Evolutionary conservation across 2,797 vertebrate species (phyloP).

Genomic region (Notolepis coatsorum): DNA sequence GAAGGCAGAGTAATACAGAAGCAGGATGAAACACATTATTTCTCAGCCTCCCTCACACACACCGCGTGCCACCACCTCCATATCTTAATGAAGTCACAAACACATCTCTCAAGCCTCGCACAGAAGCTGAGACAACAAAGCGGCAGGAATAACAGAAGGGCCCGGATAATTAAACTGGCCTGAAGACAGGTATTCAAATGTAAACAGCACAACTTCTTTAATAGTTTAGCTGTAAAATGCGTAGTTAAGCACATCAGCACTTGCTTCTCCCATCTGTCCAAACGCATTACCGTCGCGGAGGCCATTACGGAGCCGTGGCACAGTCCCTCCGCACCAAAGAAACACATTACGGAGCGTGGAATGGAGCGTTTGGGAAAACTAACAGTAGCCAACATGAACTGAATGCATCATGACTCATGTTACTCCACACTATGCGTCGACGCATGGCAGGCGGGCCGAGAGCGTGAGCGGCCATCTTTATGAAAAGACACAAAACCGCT

Average conservation of each 20-base stretch:
- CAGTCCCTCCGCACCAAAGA: constrained; percentile 60
- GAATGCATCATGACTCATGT: constrained; percentile 42
- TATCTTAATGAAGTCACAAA: constrained; percentile 86
- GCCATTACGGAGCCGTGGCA: constrained; percentile 70
- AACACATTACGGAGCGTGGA: constrained; percentile 43
- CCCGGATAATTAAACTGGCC: constrained; percentile 89
- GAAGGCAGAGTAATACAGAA: constrained; percentile 67
- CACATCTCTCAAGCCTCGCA: constrained; percentile 79
- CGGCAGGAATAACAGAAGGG: constrained; percentile 85
- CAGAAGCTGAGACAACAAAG: constrained; percentile 82
- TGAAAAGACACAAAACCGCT: background rate
- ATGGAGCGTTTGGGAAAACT: constrained; percentile 50
- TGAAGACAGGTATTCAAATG: constrained; percentile 89
- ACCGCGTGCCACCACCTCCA: constrained; percentile 62
- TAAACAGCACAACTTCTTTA: constrained; percentile 87
- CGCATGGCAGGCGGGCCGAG: background rate
- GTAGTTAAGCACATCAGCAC: constrained; percentile 86
- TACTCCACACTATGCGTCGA: constrained; percentile 14
- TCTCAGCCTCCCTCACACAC: constrained; percentile 44
- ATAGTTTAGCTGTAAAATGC: constrained; percentile 88
- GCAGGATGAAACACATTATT: constrained; percentile 51
- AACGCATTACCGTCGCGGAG: constrained; percentile 78
- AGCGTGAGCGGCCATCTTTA: background rate
- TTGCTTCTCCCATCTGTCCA: constrained; percentile 85
- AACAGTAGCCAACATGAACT: constrained; percentile 45